Evolutionary conservation across 1,140 invertebrate genomes (phyloP).

Genomic region (Drepana arcuata): DNA sequence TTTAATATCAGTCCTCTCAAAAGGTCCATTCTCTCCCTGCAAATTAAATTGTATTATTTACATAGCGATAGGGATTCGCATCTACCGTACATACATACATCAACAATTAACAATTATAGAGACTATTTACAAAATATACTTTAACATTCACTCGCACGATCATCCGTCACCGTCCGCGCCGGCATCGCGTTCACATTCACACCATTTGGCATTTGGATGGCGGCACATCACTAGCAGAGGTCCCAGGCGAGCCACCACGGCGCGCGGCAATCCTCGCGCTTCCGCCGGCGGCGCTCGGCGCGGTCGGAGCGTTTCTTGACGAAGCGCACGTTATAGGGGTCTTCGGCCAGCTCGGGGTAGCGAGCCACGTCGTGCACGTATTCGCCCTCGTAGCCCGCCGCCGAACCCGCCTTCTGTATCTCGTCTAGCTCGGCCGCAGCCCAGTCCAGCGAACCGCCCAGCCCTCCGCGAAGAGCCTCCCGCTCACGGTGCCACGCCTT

Average conservation of each 20-base stretch:
- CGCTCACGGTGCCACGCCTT: conserved; percentile 94
- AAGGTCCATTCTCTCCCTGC: conserved; percentile 71
- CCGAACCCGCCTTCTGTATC: conserved; percentile 86
- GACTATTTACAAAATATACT: conserved; percentile 71
- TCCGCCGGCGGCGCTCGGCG: conserved; percentile 76
- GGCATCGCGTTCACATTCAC: conserved; percentile 48
- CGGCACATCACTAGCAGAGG: conserved; percentile 60
- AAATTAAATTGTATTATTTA: conserved; percentile 71
- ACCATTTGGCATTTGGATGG: conserved; percentile 66
- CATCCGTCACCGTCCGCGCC: conserved; percentile 47
- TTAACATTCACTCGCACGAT: conserved; percentile 38
- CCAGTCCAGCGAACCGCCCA: conserved; percentile 82
- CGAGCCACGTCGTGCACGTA: conserved; percentile 91
- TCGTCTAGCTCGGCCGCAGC: conserved; percentile 88
- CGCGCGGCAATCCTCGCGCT: conserved; percentile 60
- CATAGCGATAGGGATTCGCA: conserved; percentile 69
- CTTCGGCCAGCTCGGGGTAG: conserved; percentile 94
- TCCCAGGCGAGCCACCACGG: conserved; percentile 60
- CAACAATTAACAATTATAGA: conserved; percentile 72
- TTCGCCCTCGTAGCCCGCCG: conserved; percentile 88
- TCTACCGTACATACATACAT: conserved; percentile 71
- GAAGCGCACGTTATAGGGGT: conserved; percentile 94
- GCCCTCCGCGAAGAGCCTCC: conserved; percentile 84
- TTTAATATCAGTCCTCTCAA: conserved; percentile 70
- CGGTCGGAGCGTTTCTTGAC: conserved; percentile 82